These are phyloP conservation scores for Brachyhypopomus gauderio DNA, from an alignment of 2,113 vertebrate species.

Conservation along the genomic window DNA sequence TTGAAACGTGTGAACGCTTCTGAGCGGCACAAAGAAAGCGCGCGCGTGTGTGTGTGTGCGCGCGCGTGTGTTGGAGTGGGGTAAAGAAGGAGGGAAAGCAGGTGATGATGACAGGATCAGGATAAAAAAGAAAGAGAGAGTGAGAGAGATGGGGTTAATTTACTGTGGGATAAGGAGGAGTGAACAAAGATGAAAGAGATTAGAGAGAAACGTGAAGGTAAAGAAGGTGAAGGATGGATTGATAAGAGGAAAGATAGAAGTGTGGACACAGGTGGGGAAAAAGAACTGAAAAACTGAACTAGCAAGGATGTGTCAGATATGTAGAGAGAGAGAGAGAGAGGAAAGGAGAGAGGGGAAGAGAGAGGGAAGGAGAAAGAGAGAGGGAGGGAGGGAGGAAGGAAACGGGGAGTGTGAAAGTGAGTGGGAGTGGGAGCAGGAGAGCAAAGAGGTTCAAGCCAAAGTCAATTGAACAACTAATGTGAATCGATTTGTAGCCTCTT, in stretches of 20 bases:
- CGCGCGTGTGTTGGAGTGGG: background rate
- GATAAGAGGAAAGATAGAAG: constrained; percentile 54
- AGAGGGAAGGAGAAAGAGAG: constrained; percentile 2
- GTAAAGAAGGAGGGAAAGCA: constrained; percentile 21
- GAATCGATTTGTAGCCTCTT: constrained; percentile 78
- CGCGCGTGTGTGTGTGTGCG: constrained; percentile 31
- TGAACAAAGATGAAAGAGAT: constrained; percentile 44
- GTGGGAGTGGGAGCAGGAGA: constrained; percentile 32
- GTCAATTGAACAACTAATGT: constrained; percentile 82
- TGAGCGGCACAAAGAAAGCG: constrained; percentile 24
- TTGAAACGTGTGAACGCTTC: constrained; percentile 41
- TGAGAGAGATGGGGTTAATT: constrained; percentile 57
- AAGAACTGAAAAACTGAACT: constrained; percentile 64
- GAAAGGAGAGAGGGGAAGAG: constrained; percentile 57
- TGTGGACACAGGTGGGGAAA: constrained; percentile 50
- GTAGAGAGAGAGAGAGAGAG: constrained; percentile 24
- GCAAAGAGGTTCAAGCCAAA: constrained; percentile 71
- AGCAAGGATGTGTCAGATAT: constrained; percentile 52
- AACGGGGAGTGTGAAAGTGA: constrained; percentile 23
- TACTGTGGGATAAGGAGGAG: constrained; percentile 36
- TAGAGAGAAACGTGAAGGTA: constrained; percentile 46
- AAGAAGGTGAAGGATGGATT: constrained; percentile 33
- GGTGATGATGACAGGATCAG: constrained; percentile 46
- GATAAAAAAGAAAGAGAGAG: constrained; percentile 21
- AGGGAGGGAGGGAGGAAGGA: constrained; percentile 36